phyloP scores from a whole-genome alignment of 2,797 vertebrate genomes.

The Podarcis lilfordi region DNA sequence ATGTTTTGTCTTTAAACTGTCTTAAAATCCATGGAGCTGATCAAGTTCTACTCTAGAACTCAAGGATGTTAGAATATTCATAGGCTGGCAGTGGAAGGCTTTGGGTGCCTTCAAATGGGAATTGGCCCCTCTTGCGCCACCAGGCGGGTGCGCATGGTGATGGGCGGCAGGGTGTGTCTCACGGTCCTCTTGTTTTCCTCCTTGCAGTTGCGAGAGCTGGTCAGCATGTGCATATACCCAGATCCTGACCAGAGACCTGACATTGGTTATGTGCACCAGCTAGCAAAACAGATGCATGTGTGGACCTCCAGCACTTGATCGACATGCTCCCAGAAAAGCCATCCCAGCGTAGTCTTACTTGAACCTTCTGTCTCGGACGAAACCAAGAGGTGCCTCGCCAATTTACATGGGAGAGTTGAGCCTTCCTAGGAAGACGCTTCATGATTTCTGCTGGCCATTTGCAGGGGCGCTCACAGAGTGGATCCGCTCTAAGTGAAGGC shows the following conservation, averaged over 20 bases:
- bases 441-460: conserved; percentile 63
- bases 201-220: conserved; percentile 88
- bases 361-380: conserved; percentile 72
- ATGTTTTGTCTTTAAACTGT: no score
- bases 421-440: conserved; percentile 49
- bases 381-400: conserved; percentile 65
- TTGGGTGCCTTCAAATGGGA: no score
- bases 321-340: conserved; percentile 21
- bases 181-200: not conserved
- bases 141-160: no score
- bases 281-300: conserved; percentile 90
- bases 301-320: conserved; percentile 90
- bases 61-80: no score
- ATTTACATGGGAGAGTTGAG: not conserved
- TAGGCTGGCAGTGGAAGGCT: no score
- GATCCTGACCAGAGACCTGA: conserved; percentile 90
- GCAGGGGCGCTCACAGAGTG: conserved; percentile 30
- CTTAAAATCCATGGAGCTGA: no score
- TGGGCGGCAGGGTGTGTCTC: conserved; percentile 43
- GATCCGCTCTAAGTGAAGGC: no score
- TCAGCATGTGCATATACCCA: conserved; percentile 92
- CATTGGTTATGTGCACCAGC: conserved; percentile 90
- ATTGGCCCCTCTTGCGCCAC: no score
- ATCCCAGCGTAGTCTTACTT: conserved; percentile 77
- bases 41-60: no score